Evolutionary conservation across 2,113 vertebrate genomes (phyloP), one percentile per base, ranked within the genome.

Genomic region (Cinclus cinclus): DNA sequence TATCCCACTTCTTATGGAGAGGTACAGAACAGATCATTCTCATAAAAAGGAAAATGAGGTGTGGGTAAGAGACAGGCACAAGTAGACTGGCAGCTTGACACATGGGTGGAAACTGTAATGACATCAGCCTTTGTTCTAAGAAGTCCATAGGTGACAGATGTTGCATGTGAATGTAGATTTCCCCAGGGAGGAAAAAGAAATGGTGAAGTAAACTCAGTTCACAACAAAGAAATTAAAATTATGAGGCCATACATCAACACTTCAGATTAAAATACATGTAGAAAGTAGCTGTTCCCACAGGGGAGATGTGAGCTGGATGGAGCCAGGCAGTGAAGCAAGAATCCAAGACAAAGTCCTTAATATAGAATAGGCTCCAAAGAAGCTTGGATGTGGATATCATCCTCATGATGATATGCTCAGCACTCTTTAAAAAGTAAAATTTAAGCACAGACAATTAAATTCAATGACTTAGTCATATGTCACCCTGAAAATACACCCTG

Each of bases 1-100:
- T 50, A 62, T 11, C 15, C 7, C 1, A 7, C 46, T 69, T 47
- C 49, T 59, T 68, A 17, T 0, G 0, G 33, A 1, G 3, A 75
- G 12, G 8, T 28, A 71, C 25, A 60, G 55, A 47, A 42, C 21
- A 73, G 28, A 28, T 49, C 15, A 41, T 27, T 31, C 25, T 39
- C 46, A 37, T 3, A 0, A 5, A 74, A 84, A 39, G 9, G 39
- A 83, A 76, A 73, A 50, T 21, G 42, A 68, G 13, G 2, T 30
- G 33, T 56, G 16, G 19, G 21, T 47, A 74, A 46, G 52, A 74
- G 39, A 24, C 8, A 50, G 0, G 4, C 8, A 41, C 4, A 59
- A 13, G 10, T 8, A 49, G 42, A 39, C 46, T 46, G n/a, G 18
- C n/a, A 88, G 55, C 11, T 81, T 42, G 25, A 67, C 41, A 44